phyloP scores from a whole-genome alignment of 2,888 invertebrate species.

The Flexamia atlantica region DNA sequence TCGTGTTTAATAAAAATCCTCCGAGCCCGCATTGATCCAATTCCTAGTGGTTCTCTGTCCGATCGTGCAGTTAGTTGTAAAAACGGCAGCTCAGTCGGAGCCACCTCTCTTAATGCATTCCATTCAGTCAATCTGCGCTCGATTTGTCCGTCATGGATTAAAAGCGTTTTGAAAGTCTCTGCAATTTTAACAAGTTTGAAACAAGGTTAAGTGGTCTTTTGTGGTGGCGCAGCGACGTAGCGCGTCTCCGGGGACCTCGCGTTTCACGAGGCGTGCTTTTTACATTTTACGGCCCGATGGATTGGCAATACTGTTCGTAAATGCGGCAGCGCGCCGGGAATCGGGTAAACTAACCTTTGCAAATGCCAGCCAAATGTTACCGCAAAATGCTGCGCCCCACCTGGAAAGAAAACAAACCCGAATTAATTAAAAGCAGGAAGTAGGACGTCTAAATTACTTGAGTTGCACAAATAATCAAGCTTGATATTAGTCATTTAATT shows the following conservation, averaged over 20 bases:
- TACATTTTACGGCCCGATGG: slow-evolving; percentile 1
- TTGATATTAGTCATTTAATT: too few relatives aligned
- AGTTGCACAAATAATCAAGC: too few relatives aligned
- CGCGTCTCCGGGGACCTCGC: neutral
- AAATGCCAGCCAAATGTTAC: slow-evolving; percentile 48
- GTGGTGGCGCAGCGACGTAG: neutral
- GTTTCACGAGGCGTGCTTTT: slow-evolving; percentile 30
- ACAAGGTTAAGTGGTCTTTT: slow-evolving; percentile 36
- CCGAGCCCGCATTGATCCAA: too few relatives aligned
- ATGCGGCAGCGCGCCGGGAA: slow-evolving; percentile 20
- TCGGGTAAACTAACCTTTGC: slow-evolving; percentile 37
- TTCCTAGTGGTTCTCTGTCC: neutral
- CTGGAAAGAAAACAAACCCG: neutral
- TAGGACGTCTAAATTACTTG: too few relatives aligned
- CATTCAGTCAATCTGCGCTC: slow-evolving; percentile 11
- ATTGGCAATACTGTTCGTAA: slow-evolving; percentile 39
- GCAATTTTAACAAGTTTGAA: slow-evolving; percentile 21
- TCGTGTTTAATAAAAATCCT: too few relatives aligned
- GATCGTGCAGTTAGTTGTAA: neutral
- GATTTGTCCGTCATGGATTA: neutral
- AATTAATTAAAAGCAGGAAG: neutral
- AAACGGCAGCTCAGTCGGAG: neutral
- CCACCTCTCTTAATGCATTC: neutral
- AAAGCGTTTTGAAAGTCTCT: slow-evolving; percentile 19
- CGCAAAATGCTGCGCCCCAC: slow-evolving; percentile 20